Evolutionary conservation across 2,113 vertebrate genomes (phyloP).

Genomic region (Deroptyus accipitrinus): DNA sequence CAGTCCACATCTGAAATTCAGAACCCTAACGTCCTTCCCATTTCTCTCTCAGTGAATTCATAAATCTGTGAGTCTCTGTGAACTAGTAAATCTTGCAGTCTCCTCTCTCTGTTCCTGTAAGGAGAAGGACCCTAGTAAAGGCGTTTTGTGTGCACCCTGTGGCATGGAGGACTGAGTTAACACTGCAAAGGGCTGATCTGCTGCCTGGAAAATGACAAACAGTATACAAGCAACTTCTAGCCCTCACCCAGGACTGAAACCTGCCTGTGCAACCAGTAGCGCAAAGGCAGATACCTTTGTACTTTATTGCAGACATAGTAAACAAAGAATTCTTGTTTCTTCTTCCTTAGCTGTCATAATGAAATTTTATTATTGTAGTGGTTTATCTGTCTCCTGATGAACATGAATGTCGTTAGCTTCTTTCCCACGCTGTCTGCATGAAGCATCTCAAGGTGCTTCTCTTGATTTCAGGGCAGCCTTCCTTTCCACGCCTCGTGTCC

Average conservation of each 20-base stretch:
- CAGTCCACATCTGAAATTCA: accelerated
- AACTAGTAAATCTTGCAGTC: not conserved
- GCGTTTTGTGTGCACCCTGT: not conserved
- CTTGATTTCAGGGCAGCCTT: not conserved
- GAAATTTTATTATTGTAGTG: constrained; percentile 48
- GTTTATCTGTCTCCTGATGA: constrained; percentile 54
- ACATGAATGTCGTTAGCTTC: constrained; percentile 31
- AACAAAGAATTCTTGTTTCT: constrained; percentile 47
- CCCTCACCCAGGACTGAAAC: not conserved
- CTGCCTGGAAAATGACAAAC: not conserved
- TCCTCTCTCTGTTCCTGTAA: not conserved
- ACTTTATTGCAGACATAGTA: constrained; percentile 19
- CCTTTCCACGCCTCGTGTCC: accelerated
- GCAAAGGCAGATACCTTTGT: constrained; percentile 49
- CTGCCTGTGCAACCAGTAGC: constrained; percentile 13
- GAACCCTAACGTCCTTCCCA: not conserved
- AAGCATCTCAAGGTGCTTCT: not conserved
- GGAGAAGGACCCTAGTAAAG: not conserved
- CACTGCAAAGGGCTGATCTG: not conserved
- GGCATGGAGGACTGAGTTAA: not conserved
- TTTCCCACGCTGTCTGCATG: constrained; percentile 41
- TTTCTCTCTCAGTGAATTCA: not conserved
- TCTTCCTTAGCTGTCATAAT: constrained; percentile 39
- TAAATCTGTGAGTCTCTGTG: not conserved
- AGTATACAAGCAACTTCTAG: not conserved